Evolutionary conservation across 2,113 vertebrate species (phyloP).

Genomic region (Sitta europaea): DNA sequence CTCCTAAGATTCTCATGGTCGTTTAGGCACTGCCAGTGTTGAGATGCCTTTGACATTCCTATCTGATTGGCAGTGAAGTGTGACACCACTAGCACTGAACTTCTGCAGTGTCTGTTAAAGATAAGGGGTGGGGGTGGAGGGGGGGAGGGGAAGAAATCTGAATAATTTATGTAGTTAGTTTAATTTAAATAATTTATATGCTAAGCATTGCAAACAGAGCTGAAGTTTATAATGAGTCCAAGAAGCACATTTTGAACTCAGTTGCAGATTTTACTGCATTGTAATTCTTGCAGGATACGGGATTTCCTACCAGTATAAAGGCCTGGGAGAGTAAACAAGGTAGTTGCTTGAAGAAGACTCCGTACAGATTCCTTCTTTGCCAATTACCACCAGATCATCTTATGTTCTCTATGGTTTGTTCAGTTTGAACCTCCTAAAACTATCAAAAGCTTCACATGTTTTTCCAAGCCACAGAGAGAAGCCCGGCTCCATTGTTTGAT

Average conservation of each 20-base stretch:
- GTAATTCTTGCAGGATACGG: constrained; percentile 48
- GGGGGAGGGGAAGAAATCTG: neutral
- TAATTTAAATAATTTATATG: constrained; percentile 72
- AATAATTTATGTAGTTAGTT: constrained; percentile 69
- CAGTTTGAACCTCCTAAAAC: neutral
- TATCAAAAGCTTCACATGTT: neutral
- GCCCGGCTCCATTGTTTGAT: constrained; percentile 1
- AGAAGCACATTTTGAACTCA: constrained; percentile 57
- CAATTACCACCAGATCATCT: neutral
- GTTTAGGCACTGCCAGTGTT: neutral
- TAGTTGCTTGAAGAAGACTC: neutral
- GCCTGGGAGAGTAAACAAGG: constrained; percentile 12
- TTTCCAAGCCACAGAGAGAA: neutral
- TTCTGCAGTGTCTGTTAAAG: constrained; percentile 54
- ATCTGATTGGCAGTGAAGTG: constrained; percentile 44
- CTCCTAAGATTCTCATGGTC: neutral
- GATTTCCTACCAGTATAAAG: constrained; percentile 1
- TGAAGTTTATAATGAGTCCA: constrained; percentile 55
- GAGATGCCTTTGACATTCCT: neutral
- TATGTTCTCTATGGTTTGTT: neutral
- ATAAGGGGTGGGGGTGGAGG: too few relatives aligned
- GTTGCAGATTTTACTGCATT: constrained; percentile 40
- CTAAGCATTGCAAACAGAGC: constrained; percentile 69
- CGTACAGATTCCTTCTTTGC: neutral
- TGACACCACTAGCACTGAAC: constrained; percentile 46